Evolutionary conservation across 2,888 invertebrate species (phyloP).

Genomic region (Reticulitermes lucifugus): DNA sequence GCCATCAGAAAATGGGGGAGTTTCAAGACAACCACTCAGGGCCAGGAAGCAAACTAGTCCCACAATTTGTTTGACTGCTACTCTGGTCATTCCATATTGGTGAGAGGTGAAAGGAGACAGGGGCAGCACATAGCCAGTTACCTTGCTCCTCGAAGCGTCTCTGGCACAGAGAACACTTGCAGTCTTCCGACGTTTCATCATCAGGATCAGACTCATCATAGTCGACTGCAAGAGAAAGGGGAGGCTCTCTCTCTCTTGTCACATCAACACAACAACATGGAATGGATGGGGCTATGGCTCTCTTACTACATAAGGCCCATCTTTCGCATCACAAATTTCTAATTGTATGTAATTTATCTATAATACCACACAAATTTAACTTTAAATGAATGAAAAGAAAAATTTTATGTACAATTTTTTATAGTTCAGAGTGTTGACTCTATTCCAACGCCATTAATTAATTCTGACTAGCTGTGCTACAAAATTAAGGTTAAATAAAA

Average conservation of each 20-base stretch:
- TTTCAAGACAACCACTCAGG: background rate
- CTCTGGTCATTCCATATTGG: constrained; percentile 53
- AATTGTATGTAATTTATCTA: background rate
- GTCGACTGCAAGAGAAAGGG: constrained; percentile 63
- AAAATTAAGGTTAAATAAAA: too few relatives aligned
- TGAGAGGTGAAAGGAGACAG: background rate
- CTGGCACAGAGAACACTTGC: constrained; percentile 81
- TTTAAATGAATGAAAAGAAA: too few relatives aligned
- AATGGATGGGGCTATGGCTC: background rate
- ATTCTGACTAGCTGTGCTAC: background rate
- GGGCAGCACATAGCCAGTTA: constrained; percentile 62
- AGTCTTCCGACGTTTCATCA: constrained; percentile 67
- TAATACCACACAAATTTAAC: too few relatives aligned
- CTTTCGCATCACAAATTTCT: background rate
- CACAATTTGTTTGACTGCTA: background rate
- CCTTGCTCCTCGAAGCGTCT: constrained; percentile 83
- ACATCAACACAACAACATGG: constrained; percentile 24
- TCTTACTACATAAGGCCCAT: constrained; percentile 30
- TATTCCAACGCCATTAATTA: background rate
- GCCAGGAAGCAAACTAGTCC: background rate
- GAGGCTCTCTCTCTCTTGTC: constrained; percentile 35
- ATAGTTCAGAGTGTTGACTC: too few relatives aligned
- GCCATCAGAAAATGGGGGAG: background rate
- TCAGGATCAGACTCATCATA: constrained; percentile 62
- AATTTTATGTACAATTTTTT: too few relatives aligned